Conservation (phyloP, 1,140 invertebrate species). For the Sipha flava region DNA sequence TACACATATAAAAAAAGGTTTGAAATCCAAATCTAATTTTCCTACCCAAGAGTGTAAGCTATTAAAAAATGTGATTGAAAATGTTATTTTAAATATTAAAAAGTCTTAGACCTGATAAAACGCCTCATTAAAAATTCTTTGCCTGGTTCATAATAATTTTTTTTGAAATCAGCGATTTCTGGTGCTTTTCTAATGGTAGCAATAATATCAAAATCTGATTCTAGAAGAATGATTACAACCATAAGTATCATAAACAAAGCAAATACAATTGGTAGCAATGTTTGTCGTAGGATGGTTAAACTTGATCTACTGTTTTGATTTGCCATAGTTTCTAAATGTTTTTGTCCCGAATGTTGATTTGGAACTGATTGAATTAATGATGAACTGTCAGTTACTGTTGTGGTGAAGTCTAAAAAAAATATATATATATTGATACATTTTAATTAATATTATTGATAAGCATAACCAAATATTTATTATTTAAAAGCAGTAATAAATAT, state of each 20-base stretch:
- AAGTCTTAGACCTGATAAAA: slow-evolving; percentile 42
- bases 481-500: neutral
- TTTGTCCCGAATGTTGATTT: neutral
- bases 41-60: neutral
- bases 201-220: slow-evolving; percentile 62
- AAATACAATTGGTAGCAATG: slow-evolving; percentile 59
- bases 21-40: neutral
- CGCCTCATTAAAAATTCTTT: slow-evolving; percentile 59
- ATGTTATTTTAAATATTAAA: neutral
- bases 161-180: slow-evolving; percentile 65
- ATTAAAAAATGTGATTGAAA: neutral
- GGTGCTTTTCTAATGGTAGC: slow-evolving; percentile 61
- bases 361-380: neutral
- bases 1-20: neutral
- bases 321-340: neutral
- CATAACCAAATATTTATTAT: too few species aligned
- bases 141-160: slow-evolving; percentile 72
- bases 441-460: neutral
- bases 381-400: slow-evolving; percentile 7
- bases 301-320: neutral
- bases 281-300: slow-evolving; percentile 47
- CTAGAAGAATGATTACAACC: slow-evolving; percentile 43
- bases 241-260: slow-evolving; percentile 58
- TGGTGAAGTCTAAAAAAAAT: slow-evolving; percentile 3
- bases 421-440: neutral